Conservation (phyloP, 2,888 invertebrate species). For the Athrips mouffetella region DNA sequence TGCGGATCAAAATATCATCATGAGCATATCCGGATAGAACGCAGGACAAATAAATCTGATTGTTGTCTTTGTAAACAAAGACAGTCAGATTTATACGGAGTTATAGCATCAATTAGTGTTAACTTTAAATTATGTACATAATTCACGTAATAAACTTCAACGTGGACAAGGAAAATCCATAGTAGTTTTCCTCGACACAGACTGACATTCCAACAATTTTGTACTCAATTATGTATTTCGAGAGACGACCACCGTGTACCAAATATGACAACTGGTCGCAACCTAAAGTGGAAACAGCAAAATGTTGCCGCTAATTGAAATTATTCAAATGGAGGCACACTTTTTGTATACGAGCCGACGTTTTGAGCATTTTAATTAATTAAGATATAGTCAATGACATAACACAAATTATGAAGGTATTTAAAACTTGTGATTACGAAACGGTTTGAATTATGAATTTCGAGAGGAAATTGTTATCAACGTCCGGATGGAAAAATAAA, state of each 20-base stretch:
- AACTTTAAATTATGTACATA: constrained; percentile 4
- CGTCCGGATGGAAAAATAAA: neutral
- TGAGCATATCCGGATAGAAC: neutral
- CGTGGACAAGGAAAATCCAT: constrained; percentile 38
- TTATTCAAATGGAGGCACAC: constrained; percentile 24
- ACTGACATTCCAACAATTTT: constrained; percentile 33
- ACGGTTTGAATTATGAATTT: neutral
- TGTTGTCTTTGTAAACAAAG: neutral
- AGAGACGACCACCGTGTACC: constrained; percentile 41
- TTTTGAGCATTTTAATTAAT: constrained; percentile 7
- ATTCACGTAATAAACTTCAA: neutral
- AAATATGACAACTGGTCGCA: constrained; percentile 57
- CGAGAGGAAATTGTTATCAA: constrained; percentile 7
- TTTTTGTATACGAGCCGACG: constrained; percentile 8
- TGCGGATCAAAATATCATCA: neutral
- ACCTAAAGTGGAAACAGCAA: constrained; percentile 44
- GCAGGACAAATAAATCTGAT: neutral
- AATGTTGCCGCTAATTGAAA: constrained; percentile 35
- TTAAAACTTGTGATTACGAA: neutral
- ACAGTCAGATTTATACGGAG: too few relatives aligned
- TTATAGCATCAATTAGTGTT: too few relatives aligned
- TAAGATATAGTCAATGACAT: constrained; percentile 9
- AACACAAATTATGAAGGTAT: neutral
- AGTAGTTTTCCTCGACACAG: constrained; percentile 41
- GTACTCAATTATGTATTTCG: constrained; percentile 39